Evolutionary conservation across 2,113 vertebrate genomes (phyloP), one percentile per base, ranked within the genome.

Genomic region (Amphiprion percula): DNA sequence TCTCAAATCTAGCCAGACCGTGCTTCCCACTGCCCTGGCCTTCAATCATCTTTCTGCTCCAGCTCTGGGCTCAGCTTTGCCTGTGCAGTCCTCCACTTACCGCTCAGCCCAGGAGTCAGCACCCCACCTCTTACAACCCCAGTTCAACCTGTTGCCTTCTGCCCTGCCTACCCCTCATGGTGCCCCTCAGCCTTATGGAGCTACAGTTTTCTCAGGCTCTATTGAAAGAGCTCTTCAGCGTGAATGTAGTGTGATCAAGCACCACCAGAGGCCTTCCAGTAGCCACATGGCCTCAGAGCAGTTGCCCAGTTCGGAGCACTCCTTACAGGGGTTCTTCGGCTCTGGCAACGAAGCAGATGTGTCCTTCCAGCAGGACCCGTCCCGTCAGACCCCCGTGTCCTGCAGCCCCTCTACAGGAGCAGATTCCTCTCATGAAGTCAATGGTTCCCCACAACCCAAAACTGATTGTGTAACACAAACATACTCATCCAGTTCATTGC

Each of bases 171-270:
- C 93, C 87, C 77, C 95, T 91, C 97, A 98, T 78, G 94, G 95
- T 80, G 93, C 93, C 80, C 89, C 95, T 85, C 97, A 97, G 91
- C 93, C 96, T 3, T 99, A 97, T 24, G 96, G 95, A 87, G 94
- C 96, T 52, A 93, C 97, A 15, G 94, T 97, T 87, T 99, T 99
- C 87, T 95, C 98, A 75, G 95, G 96, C 93, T 97, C 97, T 84
- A 96, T 99, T 15, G 98, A 99, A 88, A 96, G 98, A 97, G 97
- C 96, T 92, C 96, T 99, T 95, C 98, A 98, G 94, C 94, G 98
- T 95, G 98, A 99, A 98, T 99, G 98, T 98, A 99, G 98, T 96
- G 98, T 99, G 86, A 99, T 99, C 90, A 99, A 99, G 95, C 98
- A 99, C 96, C 97, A 98, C 93, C 98, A 99, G 96, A 95, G 98